Base-by-base conservation (phyloP, 2,797 vertebrate genomes). In the Glossophaga mutica region DNA sequence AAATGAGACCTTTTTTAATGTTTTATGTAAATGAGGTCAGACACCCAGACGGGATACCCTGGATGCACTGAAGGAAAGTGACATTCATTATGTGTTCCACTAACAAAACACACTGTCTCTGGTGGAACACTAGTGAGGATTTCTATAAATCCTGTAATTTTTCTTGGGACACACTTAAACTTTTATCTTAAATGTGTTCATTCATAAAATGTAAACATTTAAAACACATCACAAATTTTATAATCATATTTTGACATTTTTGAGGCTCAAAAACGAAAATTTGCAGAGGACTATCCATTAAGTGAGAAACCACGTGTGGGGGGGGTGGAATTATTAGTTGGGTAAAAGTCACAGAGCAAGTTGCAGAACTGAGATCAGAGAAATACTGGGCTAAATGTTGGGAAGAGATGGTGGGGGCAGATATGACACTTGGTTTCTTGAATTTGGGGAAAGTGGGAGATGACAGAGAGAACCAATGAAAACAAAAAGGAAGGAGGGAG, bases 11-110 rank as follows among this genome's bases (percentile, higher is more conserved):
- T 96, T 87, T 42, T 55, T 42, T 76, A 9, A 59, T 67, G 14
- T 34, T 94, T 62, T 96, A n/a, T 48, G 9, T 6, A 86, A 82
- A 42, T 57, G 29, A 92, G 1, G 11, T 92, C 90, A 87, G 82
- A 86, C 9, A 44, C 73, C 42, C 65, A 70, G 62, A 90, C 6
- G 10, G 5, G 10, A 46, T 44, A 59, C 9, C 22, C 1, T 34
- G 22, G n/a, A 52, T 0, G 0, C 67, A 59, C 5, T 24, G 42
- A 62, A 44, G 57, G 34, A 62, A 93, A 82, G 65, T 26, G 22
- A 12, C 3, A n/a, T 19, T 62, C 8, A 19, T 1, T 5, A 0
- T 34, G 16, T 24, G 16, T 68, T 70, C 11, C 46, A 37, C 12
- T n/a, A 42, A 21, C 52, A n/a, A 65, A 62, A n/a, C 5, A 8